These are phyloP conservation scores for Contarinia nasturtii DNA, from an alignment of 1,140 invertebrate genomes.

Conservation along the genomic window DNA sequence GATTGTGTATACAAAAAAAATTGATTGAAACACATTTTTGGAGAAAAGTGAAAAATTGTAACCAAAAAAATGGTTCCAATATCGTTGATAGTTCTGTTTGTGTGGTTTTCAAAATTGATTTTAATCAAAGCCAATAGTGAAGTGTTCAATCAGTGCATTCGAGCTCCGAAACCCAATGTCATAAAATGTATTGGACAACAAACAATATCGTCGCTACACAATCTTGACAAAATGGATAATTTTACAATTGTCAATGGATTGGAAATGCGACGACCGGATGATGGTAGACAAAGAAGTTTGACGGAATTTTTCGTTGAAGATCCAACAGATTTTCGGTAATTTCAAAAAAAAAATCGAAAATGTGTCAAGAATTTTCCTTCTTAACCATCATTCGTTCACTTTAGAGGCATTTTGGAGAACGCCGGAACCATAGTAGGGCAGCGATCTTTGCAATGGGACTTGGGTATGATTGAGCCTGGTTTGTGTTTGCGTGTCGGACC, in stretches of 20 bases:
- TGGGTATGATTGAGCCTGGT: constrained; percentile 46
- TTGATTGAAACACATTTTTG: too few species aligned
- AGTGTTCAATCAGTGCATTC: constrained; percentile 1
- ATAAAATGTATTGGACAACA: constrained; percentile 44
- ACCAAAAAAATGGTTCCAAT: background rate
- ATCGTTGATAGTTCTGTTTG: background rate
- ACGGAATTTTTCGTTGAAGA: constrained; percentile 43
- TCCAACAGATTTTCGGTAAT: constrained; percentile 46
- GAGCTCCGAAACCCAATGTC: constrained; percentile 2
- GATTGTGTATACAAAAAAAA: background rate
- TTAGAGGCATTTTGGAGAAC: constrained; percentile 41
- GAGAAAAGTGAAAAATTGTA: too few species aligned
- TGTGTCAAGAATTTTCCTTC: background rate
- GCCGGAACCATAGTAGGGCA: constrained; percentile 44
- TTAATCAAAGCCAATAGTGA: background rate
- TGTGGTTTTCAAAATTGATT: background rate
- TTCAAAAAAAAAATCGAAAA: background rate
- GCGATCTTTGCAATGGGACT: constrained; percentile 49
- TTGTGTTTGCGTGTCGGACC: constrained; percentile 48
- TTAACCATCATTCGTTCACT: background rate
- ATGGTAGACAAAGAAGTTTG: constrained; percentile 25
- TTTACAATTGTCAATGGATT: constrained; percentile 40
- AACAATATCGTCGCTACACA: constrained; percentile 38
- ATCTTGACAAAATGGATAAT: constrained; percentile 39
- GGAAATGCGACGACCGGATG: constrained; percentile 33